phyloP scores from a whole-genome alignment of 2,888 invertebrate genomes.

The Caenorhabditis japonica region DNA sequence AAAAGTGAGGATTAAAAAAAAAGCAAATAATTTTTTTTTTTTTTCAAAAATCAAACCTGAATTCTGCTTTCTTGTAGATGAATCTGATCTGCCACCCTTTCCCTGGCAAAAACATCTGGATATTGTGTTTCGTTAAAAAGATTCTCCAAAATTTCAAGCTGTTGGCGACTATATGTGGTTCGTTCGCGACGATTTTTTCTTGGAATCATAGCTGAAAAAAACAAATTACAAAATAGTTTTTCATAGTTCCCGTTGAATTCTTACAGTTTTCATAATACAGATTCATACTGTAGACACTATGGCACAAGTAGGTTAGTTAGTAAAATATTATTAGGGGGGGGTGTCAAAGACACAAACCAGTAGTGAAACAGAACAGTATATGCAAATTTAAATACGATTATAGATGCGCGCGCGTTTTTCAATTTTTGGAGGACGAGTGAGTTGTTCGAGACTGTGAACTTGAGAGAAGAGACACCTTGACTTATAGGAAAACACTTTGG shows the following conservation, averaged over 20 bases:
- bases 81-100: constrained; percentile 72
- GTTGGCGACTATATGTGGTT: constrained; percentile 74
- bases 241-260: too few species aligned
- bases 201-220: constrained; percentile 64
- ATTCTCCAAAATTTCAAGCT: constrained; percentile 66
- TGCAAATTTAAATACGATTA: constrained; percentile 59
- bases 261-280: constrained; percentile 34
- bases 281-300: constrained; percentile 17
- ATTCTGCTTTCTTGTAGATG: constrained; percentile 72
- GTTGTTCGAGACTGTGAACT: not conserved
- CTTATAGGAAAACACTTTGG: constrained; percentile 9
- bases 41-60: constrained; percentile 62
- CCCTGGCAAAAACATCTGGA: constrained; percentile 73
- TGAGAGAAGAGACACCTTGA: not conserved
- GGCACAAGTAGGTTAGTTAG: not conserved
- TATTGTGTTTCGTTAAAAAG: constrained; percentile 65
- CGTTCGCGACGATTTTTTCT: constrained; percentile 71
- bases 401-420: constrained; percentile 4
- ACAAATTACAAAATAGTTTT: not conserved
- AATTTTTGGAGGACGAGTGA: constrained; percentile 21
- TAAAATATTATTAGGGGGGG: not conserved
- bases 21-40: not conserved
- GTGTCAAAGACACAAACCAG: constrained; percentile 1
- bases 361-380: constrained; percentile 11
- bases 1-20: too few species aligned